These are phyloP conservation scores for Nemopilema nomurai DNA, from an alignment of 30 jellyfish, hydroid and myxozoan genomes.

Conservation along the genomic window DNA sequence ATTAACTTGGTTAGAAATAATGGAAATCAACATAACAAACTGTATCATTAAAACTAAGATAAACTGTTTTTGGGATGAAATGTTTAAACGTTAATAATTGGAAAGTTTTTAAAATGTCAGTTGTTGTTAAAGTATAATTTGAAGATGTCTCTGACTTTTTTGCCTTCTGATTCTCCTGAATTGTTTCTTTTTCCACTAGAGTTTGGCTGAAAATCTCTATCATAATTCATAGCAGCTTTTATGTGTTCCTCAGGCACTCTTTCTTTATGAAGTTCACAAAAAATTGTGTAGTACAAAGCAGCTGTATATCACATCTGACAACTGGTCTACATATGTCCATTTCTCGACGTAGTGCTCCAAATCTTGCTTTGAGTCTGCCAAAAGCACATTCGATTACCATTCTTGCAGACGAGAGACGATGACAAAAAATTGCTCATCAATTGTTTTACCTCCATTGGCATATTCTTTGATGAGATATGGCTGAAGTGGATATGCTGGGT, in stretches of 20 bases:
- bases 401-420: conserved; percentile 68
- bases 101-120: conserved; percentile 14
- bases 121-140: conserved; percentile 14
- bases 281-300: conserved; percentile 67
- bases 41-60: conserved; percentile 18
- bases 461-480: conserved; percentile 73
- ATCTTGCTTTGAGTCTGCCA: conserved; percentile 71
- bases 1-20: conserved; percentile 18
- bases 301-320: conserved; percentile 38
- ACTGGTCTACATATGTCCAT: conserved; percentile 50
- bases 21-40: conserved; percentile 21
- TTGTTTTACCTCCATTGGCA: conserved; percentile 35
- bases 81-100: conserved; percentile 18
- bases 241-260: conserved; percentile 4
- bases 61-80: conserved; percentile 21
- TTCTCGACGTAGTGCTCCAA: conserved; percentile 47
- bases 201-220: conserved; percentile 38
- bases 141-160: conserved; percentile 20
- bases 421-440: conserved; percentile 34
- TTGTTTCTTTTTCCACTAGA: neutral
- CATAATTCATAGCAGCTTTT: conserved; percentile 15
- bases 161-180: conserved; percentile 38
- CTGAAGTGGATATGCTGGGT: conserved; percentile 65
- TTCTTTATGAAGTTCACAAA: conserved; percentile 45
- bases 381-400: conserved; percentile 73